These are phyloP conservation scores for Megastigmus dorsalis DNA, from an alignment of 2,888 invertebrate genomes.

Conservation along the genomic window DNA sequence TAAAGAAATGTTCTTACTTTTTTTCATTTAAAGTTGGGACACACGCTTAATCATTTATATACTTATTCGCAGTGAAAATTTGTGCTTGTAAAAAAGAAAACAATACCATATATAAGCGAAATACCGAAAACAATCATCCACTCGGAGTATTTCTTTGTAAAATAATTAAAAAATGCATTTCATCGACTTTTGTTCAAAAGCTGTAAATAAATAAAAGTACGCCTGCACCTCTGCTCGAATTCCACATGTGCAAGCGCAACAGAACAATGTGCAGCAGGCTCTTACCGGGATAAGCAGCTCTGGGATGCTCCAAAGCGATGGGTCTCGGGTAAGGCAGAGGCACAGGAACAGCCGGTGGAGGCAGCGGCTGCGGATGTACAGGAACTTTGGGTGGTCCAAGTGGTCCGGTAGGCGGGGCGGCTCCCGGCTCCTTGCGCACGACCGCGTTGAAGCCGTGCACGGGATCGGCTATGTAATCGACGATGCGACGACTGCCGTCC, in stretches of 20 bases:
- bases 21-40: neutral
- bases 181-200: no score
- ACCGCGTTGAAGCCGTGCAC: constrained; percentile 71
- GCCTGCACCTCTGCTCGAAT: no score
- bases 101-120: no score
- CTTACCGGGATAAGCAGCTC: constrained; percentile 36
- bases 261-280: no score
- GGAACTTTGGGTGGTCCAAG: constrained; percentile 33
- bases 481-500: constrained; percentile 73
- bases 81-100: no score
- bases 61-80: neutral
- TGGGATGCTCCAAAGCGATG: no score
- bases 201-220: no score
- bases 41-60: no score
- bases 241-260: no score
- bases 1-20: neutral
- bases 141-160: no score
- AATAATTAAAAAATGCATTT: no score
- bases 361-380: constrained; percentile 31
- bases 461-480: constrained; percentile 70
- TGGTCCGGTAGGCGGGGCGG: constrained; percentile 52
- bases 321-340: neutral
- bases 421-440: constrained; percentile 69
- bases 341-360: neutral
- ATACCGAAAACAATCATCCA: no score